Evolutionary conservation across 1,140 invertebrate genomes (phyloP).

Genomic region (Bombus affinis): DNA sequence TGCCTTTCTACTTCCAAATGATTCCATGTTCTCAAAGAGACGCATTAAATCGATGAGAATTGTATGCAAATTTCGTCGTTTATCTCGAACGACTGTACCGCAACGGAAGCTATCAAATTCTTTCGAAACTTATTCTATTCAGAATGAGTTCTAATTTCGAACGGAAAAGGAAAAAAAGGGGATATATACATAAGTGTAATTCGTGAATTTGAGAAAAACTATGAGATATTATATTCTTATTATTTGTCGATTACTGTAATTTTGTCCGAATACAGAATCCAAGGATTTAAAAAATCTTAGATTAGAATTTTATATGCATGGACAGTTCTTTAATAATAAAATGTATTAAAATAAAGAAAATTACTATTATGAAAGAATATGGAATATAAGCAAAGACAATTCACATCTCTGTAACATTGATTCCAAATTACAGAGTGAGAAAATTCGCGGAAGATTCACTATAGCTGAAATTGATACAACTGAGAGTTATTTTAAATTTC

Average conservation of each 20-base stretch:
- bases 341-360: too few species aligned
- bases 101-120: not conserved
- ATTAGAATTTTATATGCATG: too few species aligned
- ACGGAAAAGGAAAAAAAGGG: too few species aligned
- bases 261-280: too few species aligned
- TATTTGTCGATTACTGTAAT: too few species aligned
- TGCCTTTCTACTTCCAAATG: slow-evolving; percentile 29
- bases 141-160: not conserved
- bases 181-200: not conserved
- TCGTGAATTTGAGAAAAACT: not conserved
- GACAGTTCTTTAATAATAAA: too few species aligned
- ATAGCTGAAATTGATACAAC: not conserved
- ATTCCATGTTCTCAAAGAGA: slow-evolving; percentile 4
- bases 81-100: not conserved
- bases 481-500: not conserved
- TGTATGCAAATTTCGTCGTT: slow-evolving; percentile 47
- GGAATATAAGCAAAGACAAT: not conserved
- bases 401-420: not conserved
- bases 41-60: slow-evolving; percentile 54
- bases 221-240: not conserved
- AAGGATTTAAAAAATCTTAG: too few species aligned
- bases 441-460: not conserved
- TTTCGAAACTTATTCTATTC: not conserved
- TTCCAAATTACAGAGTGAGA: not conserved
- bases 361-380: too few species aligned